These are phyloP conservation scores for Chionis minor DNA, from an alignment of 2,113 vertebrate species.

Conservation along the genomic window DNA sequence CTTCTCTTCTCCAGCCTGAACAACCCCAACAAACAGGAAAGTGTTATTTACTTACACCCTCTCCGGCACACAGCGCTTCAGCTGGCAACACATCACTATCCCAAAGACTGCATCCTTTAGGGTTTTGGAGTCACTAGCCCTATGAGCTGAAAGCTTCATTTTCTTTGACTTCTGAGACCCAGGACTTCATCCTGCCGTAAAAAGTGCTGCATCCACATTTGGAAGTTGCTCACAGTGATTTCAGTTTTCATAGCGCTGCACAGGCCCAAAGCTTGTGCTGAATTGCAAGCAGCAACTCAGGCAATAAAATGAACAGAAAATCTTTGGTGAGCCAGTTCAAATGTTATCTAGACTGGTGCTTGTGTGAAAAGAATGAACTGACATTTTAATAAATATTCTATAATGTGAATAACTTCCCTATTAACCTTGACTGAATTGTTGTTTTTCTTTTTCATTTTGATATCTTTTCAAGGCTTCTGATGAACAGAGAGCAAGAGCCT, in stretches of 20 bases:
- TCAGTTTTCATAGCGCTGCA: background rate
- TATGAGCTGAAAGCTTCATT: background rate
- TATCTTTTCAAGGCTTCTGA: background rate
- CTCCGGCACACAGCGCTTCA: background rate
- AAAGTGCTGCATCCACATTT: fast-evolving
- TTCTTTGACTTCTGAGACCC: background rate
- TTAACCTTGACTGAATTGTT: background rate
- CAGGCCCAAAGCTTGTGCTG: background rate
- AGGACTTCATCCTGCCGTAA: background rate
- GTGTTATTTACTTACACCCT: background rate
- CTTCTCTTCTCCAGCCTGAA: no score
- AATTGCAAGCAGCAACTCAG: background rate
- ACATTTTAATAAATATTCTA: background rate
- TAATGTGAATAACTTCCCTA: background rate
- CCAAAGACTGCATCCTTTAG: background rate
- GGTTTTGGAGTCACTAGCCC: background rate
- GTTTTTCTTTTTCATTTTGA: background rate
- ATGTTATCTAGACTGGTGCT: background rate
- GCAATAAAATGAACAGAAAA: background rate
- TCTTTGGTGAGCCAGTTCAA: background rate
- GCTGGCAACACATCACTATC: background rate
- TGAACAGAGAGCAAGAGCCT: background rate
- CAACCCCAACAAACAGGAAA: no score
- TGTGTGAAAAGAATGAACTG: background rate
- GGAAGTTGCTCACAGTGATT: background rate